Conservation (phyloP, 64 coral and sea anemone genomes). For the Astreopora myriophthalma region DNA sequence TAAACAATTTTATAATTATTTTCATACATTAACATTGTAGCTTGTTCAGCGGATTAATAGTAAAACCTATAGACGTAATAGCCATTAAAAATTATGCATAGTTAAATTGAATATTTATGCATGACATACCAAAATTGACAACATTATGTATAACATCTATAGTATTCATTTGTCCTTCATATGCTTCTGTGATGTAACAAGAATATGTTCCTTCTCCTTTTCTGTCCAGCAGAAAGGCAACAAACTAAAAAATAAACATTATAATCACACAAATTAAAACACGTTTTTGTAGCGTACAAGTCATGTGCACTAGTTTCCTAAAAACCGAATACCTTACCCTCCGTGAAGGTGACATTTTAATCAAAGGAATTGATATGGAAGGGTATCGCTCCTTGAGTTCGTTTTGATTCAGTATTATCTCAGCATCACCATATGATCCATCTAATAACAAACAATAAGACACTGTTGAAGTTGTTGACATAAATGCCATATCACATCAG, state of each 20-base stretch:
- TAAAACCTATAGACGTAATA: no score
- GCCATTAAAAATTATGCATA: no score
- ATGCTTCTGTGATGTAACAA: conserved; percentile 79
- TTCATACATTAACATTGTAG: no score
- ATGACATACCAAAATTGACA: conserved; percentile 81
- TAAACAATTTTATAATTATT: no score
- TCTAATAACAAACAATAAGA: conserved; percentile 23
- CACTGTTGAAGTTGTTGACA: no score
- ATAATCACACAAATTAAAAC: no score
- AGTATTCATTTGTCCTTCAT: conserved; percentile 78
- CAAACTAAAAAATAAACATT: conserved; percentile 64
- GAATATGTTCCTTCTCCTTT: conserved; percentile 57
- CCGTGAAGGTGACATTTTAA: conserved; percentile 92
- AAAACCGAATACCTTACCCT: conserved; percentile 66
- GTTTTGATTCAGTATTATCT: conserved; percentile 94
- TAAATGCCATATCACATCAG: no score
- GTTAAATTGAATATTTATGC: neutral
- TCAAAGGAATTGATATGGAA: conserved; percentile 69
- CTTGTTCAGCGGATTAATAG: no score
- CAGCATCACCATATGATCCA: conserved; percentile 77
- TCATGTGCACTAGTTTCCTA: no score
- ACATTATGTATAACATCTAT: conserved; percentile 85
- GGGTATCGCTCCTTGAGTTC: conserved; percentile 65
- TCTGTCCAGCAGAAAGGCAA: conserved; percentile 77
- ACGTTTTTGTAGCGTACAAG: no score